A percentile compares a stretch with the other conserved stretches of the same genome.
Evolutionary conservation across 2,113 vertebrate genomes (phyloP).

Genomic region (Larimichthys polyactis): DNA sequence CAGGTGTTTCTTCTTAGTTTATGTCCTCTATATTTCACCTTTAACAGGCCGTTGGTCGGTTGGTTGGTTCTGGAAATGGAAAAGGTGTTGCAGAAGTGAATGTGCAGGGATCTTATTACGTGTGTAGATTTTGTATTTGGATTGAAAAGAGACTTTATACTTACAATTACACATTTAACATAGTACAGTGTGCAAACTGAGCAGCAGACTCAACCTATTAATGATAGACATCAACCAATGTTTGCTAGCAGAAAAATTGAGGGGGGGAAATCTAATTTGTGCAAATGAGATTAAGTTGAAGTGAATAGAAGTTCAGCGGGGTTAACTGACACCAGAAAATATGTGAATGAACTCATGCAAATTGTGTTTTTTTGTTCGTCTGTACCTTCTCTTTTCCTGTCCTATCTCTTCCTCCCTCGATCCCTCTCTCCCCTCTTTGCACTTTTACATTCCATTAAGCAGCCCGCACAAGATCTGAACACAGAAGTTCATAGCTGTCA

Average conservation of each 20-base stretch:
- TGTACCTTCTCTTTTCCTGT: slow-evolving; percentile 6
- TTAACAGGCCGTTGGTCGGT: neutral
- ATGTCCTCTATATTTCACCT: neutral
- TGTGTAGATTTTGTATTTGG: neutral
- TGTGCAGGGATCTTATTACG: neutral
- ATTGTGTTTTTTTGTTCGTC: slow-evolving; percentile 30
- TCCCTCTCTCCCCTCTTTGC: slow-evolving; percentile 35
- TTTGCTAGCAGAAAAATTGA: slow-evolving; percentile 12
- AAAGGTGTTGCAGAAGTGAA: neutral
- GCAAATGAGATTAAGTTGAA: slow-evolving; percentile 25
- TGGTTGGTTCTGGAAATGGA: neutral
- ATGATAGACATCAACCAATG: neutral
- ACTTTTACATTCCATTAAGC: slow-evolving; percentile 48
- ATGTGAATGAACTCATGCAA: slow-evolving; percentile 22
- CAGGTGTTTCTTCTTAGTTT: neutral
- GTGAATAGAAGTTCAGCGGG: neutral
- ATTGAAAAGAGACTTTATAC: neutral
- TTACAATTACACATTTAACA: neutral
- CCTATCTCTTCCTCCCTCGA: slow-evolving; percentile 12
- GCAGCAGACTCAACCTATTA: neutral
- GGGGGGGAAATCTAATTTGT: neutral
- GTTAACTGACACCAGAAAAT: slow-evolving; percentile 26
- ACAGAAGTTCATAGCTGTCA: slow-evolving; percentile 66
- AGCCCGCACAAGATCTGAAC: slow-evolving; percentile 49
- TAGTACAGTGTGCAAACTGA: neutral